Conservation (phyloP, 2,797 vertebrate genomes). For the Enteromius viviparus region DNA sequence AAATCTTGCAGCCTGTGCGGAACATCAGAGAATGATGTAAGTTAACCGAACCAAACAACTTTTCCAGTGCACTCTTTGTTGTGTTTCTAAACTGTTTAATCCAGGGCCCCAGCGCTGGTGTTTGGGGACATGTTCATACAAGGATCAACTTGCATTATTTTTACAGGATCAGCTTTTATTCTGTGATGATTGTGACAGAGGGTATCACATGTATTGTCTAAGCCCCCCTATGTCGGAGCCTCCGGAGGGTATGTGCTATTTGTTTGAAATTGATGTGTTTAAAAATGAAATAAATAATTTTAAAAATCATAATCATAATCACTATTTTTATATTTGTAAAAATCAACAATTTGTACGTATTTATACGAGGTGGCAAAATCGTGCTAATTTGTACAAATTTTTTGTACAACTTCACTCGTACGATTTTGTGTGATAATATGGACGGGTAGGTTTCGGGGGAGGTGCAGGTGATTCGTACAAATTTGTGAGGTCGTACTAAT, state of each 20-base stretch:
- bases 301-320: not conserved
- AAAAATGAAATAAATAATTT: not conserved
- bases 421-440: no score
- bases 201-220: conserved; percentile 95
- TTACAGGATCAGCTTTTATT: conserved; percentile 91
- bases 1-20: conserved; percentile 95
- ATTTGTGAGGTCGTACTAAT: no score
- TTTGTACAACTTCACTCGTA: no score
- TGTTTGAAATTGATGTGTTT: not conserved
- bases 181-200: conserved; percentile 92
- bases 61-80: conserved; percentile 24
- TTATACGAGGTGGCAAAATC: no score
- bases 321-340: not conserved
- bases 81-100: conserved; percentile 1
- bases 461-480: no score
- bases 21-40: conserved; percentile 94
- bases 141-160: conserved; percentile 45
- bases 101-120: not conserved
- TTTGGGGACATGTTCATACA: conserved; percentile 37
- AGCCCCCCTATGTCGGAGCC: conserved; percentile 92
- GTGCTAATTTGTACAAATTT: no score
- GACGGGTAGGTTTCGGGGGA: no score
- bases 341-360: not conserved
- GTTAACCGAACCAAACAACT: conserved; percentile 50
- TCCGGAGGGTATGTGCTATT: conserved; percentile 83